Evolutionary conservation across 1,140 invertebrate genomes (phyloP).

Genomic region (Argopecten irradians): DNA sequence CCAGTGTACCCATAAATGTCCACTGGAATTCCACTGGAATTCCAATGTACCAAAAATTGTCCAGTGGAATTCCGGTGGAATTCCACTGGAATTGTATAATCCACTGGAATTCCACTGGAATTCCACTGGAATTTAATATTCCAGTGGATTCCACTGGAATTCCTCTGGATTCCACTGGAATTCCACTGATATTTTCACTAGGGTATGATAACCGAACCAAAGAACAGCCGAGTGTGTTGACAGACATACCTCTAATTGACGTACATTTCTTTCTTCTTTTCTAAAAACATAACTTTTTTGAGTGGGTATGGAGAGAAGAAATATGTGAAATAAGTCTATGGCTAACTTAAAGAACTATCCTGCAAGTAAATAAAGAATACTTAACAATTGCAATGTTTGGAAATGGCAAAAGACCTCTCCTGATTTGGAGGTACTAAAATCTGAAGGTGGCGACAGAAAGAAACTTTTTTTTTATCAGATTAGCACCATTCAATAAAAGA

Average conservation of each 20-base stretch:
- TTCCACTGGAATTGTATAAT: too few relatives aligned
- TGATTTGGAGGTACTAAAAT: not conserved
- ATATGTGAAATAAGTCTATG: not conserved
- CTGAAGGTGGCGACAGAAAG: not conserved
- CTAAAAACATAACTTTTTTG: not conserved
- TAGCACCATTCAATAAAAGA: not conserved
- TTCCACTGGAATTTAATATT: not conserved
- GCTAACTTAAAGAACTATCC: not conserved
- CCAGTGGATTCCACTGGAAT: not conserved
- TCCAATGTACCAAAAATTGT: too few relatives aligned
- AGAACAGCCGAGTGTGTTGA: not conserved
- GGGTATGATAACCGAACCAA: not conserved
- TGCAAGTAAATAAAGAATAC: not conserved
- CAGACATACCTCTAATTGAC: not conserved
- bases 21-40: too few relatives aligned
- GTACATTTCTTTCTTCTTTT: slow-evolving; percentile 19
- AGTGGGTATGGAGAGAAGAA: not conserved
- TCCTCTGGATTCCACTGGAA: not conserved
- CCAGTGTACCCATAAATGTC: too few relatives aligned
- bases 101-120: too few relatives aligned
- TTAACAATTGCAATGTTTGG: not conserved
- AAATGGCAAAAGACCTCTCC: not conserved
- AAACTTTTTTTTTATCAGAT: not conserved
- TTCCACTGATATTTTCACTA: too few relatives aligned
- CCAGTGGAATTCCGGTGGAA: too few relatives aligned